phyloP scores from a whole-genome alignment of 2,797 vertebrate species.

The Uromys caudimaculatus region DNA sequence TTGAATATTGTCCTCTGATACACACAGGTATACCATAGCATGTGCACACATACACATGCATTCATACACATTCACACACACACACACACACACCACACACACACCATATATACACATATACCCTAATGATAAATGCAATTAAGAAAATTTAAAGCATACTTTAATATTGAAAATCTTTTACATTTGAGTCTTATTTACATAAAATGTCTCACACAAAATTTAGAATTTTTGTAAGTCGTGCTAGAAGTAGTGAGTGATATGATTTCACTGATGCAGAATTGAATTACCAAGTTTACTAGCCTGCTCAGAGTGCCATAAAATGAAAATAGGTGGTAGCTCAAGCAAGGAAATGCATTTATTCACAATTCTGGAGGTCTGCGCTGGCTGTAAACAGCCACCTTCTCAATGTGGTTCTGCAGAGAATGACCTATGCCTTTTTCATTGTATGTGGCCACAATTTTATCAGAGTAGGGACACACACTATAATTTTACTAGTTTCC shows the following conservation, averaged over 20 bases:
- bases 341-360: background rate
- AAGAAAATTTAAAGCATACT: background rate
- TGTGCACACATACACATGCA: background rate
- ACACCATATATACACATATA: background rate
- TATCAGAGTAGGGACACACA: background rate
- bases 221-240: background rate
- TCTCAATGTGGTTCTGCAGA: background rate
- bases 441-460: background rate
- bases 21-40: background rate
- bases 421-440: background rate
- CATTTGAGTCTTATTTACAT: background rate
- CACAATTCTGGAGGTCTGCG: background rate
- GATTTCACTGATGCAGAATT: background rate
- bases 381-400: background rate
- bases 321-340: background rate
- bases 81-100: background rate
- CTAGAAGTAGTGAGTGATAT: background rate
- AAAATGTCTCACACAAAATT: background rate
- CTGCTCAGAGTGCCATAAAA: background rate
- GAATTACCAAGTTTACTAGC: background rate
- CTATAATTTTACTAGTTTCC: background rate
- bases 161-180: background rate
- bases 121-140: background rate
- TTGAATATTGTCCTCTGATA: background rate
- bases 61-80: background rate